phyloP scores from a whole-genome alignment of 2,113 vertebrate genomes.

The cattle (Bos taurus) region ARS-UCD2.0 NC_037338.1:101221001-101221500 shows the following conservation, averaged over 20 bases:
- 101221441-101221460: background rate
- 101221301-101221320: background rate
- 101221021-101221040: background rate
- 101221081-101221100: background rate
- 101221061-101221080: background rate
- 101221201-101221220: background rate
- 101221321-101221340: background rate
- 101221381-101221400: background rate
- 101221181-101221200: background rate
- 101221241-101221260: background rate
- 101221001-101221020: background rate
- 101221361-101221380: background rate
- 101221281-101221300: background rate
- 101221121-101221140: background rate
- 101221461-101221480: background rate
- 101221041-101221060: background rate
- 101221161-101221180: background rate
- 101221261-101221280: background rate
- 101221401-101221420: rapidly evolving
- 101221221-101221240: background rate
- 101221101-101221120: background rate
- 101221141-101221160: background rate
- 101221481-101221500: constrained; percentile 31
- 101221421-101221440: background rate
- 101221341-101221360: rapidly evolving